Conservation (phyloP, 2,888 invertebrate species). For the Linnaemya tessellans region DNA sequence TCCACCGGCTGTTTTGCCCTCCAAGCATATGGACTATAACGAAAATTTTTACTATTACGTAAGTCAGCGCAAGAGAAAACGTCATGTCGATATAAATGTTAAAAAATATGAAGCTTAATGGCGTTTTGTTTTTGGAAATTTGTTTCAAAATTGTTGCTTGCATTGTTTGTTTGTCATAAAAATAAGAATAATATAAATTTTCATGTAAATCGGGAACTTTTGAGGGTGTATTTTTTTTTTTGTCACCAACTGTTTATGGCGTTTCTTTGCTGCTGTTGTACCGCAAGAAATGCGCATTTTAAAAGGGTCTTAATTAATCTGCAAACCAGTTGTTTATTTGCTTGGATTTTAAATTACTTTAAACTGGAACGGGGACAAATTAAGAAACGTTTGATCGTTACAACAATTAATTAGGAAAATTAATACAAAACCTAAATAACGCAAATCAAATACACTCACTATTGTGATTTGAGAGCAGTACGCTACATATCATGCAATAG, state of each 20-base stretch:
- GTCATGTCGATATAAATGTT: conserved; percentile 77
- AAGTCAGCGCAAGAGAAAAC: conserved; percentile 76
- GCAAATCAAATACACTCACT: neutral
- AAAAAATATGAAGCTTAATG: conserved; percentile 76
- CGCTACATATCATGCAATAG: neutral
- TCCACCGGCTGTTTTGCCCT: conserved; percentile 54
- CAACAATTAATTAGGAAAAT: conserved; percentile 47
- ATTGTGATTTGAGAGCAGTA: neutral
- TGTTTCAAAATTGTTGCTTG: conserved; percentile 22
- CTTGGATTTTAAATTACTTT: conserved; percentile 40
- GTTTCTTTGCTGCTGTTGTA: neutral
- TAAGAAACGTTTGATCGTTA: conserved; percentile 36
- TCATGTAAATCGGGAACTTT: neutral
- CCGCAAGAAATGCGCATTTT: neutral
- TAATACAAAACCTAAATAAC: conserved; percentile 4
- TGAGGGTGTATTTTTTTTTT: neutral
- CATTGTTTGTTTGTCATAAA: neutral
- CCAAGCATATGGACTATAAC: conserved; percentile 63
- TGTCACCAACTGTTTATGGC: conserved; percentile 5
- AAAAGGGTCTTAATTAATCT: conserved; percentile 45
- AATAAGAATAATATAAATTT: neutral
- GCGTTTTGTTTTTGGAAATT: neutral
- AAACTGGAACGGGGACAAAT: conserved; percentile 60
- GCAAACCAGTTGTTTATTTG: neutral
- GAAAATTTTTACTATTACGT: conserved; percentile 74